These are phyloP conservation scores for Acrocera orbiculus DNA, from an alignment of 2,888 invertebrate species.

Conservation along the genomic window DNA sequence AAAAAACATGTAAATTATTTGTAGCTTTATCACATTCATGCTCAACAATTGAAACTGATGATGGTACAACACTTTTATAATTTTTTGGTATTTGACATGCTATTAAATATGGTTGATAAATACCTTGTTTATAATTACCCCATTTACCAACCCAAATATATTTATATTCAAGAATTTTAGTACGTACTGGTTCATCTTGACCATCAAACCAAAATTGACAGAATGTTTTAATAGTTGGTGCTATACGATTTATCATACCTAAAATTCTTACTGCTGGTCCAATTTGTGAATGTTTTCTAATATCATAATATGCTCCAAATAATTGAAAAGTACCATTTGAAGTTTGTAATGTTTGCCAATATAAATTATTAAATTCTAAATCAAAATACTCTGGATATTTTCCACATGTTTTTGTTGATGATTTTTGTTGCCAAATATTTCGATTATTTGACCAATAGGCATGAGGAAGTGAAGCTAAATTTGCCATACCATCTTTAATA, in stretches of 20 bases:
- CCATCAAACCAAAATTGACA: slow-evolving; percentile 85
- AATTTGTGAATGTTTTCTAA: slow-evolving; percentile 54
- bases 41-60: slow-evolving; percentile 72
- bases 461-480: slow-evolving; percentile 68
- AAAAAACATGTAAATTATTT: slow-evolving; percentile 68
- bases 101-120: slow-evolving; percentile 79
- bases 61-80: slow-evolving; percentile 53
- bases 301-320: slow-evolving; percentile 79
- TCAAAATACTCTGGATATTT: slow-evolving; percentile 79
- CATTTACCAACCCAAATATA: slow-evolving; percentile 89
- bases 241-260: slow-evolving; percentile 78
- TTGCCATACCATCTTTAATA: slow-evolving; percentile 64
- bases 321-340: slow-evolving; percentile 78
- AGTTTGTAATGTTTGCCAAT: slow-evolving; percentile 76
- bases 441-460: slow-evolving; percentile 72
- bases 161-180: slow-evolving; percentile 74
- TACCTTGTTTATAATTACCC: slow-evolving; percentile 83
- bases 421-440: slow-evolving; percentile 40
- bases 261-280: slow-evolving; percentile 72
- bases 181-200: slow-evolving; percentile 60
- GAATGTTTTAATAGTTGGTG: slow-evolving; percentile 62
- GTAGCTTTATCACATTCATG: slow-evolving; percentile 69
- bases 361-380: slow-evolving; percentile 80
- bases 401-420: slow-evolving; percentile 53
- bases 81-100: slow-evolving; percentile 72